Evolutionary conservation across 2,888 invertebrate genomes (phyloP).

Genomic region (Saturnia japonica): DNA sequence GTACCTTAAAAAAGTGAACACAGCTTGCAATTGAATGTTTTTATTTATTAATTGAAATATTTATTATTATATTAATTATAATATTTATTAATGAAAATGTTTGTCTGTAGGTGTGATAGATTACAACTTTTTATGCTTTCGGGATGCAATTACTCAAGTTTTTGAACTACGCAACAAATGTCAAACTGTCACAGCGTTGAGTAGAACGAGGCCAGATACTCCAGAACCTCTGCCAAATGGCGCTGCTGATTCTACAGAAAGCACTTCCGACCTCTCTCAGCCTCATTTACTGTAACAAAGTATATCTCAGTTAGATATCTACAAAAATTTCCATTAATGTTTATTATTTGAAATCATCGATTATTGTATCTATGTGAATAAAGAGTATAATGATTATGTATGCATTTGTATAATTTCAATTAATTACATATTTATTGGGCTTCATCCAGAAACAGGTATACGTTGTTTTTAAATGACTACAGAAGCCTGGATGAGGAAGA

Average conservation of each 20-base stretch:
- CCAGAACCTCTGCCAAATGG: slow-evolving; percentile 66
- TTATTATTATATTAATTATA: too few species aligned
- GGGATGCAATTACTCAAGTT: slow-evolving; percentile 97
- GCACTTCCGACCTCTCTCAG: slow-evolving; percentile 58
- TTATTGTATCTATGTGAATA: slow-evolving; percentile 18
- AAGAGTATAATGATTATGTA: slow-evolving; percentile 9
- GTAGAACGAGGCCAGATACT: slow-evolving; percentile 50
- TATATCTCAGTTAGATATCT: slow-evolving; percentile 16
- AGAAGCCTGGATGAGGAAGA: too few species aligned
- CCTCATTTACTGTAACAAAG: slow-evolving; percentile 61
- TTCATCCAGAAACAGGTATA: background rate
- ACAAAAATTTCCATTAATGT: slow-evolving; percentile 11
- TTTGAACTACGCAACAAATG: slow-evolving; percentile 92
- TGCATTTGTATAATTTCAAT: background rate
- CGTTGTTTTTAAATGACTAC: too few species aligned
- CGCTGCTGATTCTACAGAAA: slow-evolving; percentile 62
- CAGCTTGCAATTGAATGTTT: too few species aligned
- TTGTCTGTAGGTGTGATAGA: slow-evolving; percentile 93
- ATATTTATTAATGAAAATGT: slow-evolving; percentile 22
- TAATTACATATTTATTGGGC: background rate
- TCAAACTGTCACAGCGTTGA: slow-evolving; percentile 67
- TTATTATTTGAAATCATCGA: background rate
- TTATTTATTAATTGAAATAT: too few species aligned
- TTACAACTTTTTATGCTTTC: slow-evolving; percentile 98
- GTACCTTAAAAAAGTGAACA: too few species aligned